Percentiles rank a stretch among this genome's conserved stretches.
phyloP scores from a whole-genome alignment of 2,797 vertebrate genomes.

The Manis javanica region DNA sequence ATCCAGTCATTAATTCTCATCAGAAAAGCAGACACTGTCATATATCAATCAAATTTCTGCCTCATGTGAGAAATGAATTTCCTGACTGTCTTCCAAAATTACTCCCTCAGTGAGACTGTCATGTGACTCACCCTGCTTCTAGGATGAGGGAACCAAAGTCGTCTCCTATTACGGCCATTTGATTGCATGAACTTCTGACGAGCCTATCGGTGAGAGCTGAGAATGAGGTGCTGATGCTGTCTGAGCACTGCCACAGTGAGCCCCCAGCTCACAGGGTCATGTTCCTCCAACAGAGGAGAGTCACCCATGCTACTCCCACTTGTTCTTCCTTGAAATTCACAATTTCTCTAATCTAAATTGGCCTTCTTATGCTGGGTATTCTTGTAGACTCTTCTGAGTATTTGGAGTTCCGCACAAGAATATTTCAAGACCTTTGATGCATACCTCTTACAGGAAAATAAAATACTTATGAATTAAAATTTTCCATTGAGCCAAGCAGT shows the following conservation, averaged over 20 bases:
- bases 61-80: background rate
- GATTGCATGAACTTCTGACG: background rate
- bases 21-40: background rate
- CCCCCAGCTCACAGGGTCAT: too few relatives aligned
- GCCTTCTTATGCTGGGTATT: background rate
- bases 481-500: background rate
- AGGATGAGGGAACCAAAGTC: background rate
- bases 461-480: background rate
- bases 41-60: background rate
- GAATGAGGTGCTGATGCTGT: background rate
- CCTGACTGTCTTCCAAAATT: background rate
- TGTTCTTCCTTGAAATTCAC: background rate
- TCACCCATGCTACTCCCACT: background rate
- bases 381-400: background rate
- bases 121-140: background rate
- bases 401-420: background rate
- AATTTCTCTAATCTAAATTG: background rate
- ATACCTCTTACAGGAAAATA: constrained; percentile 3
- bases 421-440: background rate
- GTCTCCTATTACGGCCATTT: background rate
- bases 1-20: background rate
- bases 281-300: background rate
- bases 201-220: fast-evolving
- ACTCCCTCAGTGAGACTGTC: background rate
- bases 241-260: fast-evolving